These are phyloP conservation scores for Oceanodroma leucorhoa DNA, from an alignment of 2,797 vertebrate genomes.

Conservation along the genomic window DNA sequence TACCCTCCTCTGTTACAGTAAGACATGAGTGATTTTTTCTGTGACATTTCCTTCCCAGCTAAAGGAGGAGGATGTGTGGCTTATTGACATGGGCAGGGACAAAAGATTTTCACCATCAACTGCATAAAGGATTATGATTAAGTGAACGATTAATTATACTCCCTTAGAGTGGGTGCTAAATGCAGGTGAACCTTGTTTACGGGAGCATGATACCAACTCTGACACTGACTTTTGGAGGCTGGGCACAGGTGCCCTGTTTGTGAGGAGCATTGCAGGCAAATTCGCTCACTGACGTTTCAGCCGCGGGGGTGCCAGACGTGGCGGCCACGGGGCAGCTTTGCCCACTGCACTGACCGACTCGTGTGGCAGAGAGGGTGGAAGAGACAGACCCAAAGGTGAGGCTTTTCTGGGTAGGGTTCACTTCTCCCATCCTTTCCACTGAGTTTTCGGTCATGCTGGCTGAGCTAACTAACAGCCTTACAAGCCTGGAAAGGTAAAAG, in stretches of 20 bases:
- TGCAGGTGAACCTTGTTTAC: neutral
- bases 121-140: neutral
- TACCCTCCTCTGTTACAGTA: neutral
- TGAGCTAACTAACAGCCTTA: neutral
- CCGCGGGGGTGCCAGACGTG: accelerated
- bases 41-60: neutral
- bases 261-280: neutral
- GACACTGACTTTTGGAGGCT: neutral
- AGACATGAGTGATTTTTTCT: neutral
- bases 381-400: neutral
- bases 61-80: neutral
- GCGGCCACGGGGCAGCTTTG: neutral
- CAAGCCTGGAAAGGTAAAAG: neutral
- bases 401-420: neutral
- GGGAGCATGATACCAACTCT: neutral
- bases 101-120: neutral
- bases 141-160: neutral
- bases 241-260: neutral
- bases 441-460: accelerated
- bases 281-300: neutral
- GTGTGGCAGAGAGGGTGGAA: neutral
- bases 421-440: neutral
- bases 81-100: neutral
- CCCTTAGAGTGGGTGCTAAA: neutral
- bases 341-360: neutral